Percentiles rank a stretch among this genome's conserved stretches.
These are phyloP conservation scores for Lycia hirtaria DNA, from an alignment of 2,888 invertebrate genomes.

Conservation along the genomic window DNA sequence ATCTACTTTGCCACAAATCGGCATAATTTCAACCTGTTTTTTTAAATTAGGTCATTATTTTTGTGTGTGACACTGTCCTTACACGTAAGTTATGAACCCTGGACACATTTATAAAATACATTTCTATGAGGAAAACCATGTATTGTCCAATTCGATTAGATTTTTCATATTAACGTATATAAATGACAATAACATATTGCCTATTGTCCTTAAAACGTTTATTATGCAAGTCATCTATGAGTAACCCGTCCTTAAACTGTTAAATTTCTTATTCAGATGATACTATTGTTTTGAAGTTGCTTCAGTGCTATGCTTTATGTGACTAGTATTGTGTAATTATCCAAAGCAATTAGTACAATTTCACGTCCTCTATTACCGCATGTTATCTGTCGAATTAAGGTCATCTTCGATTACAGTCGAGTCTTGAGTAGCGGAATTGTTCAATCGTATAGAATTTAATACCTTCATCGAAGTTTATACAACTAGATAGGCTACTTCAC, in stretches of 20 bases:
- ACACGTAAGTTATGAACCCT: neutral
- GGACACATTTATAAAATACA: neutral
- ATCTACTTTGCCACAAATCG: too few relatives aligned
- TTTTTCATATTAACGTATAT: too few relatives aligned
- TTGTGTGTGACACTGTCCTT: too few relatives aligned
- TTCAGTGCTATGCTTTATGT: too few relatives aligned
- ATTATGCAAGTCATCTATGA: too few relatives aligned
- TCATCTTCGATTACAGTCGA: conserved; percentile 21
- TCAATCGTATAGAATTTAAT: conserved; percentile 18
- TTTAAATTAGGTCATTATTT: too few relatives aligned
- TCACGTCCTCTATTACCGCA: neutral
- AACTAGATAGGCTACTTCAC: too few relatives aligned
- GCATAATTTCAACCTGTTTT: too few relatives aligned
- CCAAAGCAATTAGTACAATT: neutral
- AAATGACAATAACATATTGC: neutral
- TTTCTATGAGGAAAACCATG: neutral
- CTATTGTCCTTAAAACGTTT: neutral
- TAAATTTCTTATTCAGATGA: too few relatives aligned
- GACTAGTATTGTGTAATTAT: neutral
- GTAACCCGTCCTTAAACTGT: too few relatives aligned
- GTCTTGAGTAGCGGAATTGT: conserved; percentile 22
- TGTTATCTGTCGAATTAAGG: conserved; percentile 22
- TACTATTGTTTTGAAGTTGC: too few relatives aligned
- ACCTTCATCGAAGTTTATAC: conserved; percentile 1
- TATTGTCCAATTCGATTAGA: too few relatives aligned